Conservation (phyloP, 2,797 vertebrate species). For the Sebastes diaconus region DNA sequence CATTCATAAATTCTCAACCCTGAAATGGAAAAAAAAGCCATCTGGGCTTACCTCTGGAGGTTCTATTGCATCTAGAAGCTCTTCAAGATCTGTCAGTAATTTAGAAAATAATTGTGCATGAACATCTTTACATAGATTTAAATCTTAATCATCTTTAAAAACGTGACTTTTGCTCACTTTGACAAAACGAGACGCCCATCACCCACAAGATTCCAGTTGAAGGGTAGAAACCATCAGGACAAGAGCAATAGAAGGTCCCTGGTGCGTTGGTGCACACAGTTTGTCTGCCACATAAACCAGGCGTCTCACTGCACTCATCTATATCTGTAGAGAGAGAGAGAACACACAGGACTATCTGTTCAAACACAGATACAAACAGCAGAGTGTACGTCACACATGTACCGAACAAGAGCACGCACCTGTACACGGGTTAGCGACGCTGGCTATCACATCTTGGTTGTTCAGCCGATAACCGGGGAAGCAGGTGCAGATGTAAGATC, state of each 20-base stretch:
- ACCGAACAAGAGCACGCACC: constrained; percentile 26
- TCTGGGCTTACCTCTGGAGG: background rate
- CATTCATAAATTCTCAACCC: too few relatives aligned
- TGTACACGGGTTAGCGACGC: constrained; percentile 53
- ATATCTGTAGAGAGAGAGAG: constrained; percentile 57
- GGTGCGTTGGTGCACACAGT: constrained; percentile 62
- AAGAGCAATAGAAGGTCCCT: constrained; percentile 67
- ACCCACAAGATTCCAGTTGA: constrained; percentile 64
- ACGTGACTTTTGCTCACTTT: constrained; percentile 52
- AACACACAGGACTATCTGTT: background rate
- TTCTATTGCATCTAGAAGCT: background rate
- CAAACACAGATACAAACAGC: background rate
- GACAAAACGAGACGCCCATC: constrained; percentile 45
- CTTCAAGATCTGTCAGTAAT: background rate
- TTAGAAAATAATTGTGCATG: background rate
- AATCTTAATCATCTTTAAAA: background rate
- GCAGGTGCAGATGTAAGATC: constrained; percentile 59
- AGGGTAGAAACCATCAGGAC: constrained; percentile 64
- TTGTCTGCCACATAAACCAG: constrained; percentile 54
- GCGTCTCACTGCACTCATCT: constrained; percentile 66
- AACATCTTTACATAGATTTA: background rate
- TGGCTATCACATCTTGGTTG: constrained; percentile 18
- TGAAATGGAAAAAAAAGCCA: background rate
- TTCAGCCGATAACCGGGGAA: constrained; percentile 30
- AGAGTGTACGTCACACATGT: background rate